Base-by-base conservation (phyloP, 2,113 vertebrate genomes). In the Laticauda colubrina region DNA sequence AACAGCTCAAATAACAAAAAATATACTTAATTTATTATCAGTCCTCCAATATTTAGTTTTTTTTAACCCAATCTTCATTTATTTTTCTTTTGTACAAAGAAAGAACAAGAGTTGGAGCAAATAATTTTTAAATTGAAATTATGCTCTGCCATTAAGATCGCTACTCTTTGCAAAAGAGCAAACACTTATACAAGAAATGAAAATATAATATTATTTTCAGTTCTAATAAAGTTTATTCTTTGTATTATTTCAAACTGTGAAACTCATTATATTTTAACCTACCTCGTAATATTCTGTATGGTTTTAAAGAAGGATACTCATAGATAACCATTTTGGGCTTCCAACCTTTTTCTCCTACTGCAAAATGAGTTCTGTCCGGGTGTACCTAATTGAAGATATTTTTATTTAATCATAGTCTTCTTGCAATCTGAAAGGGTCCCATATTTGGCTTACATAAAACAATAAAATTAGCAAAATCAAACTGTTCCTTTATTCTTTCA, bases 311-410 rank as follows among this genome's bases (percentile, higher is more conserved):
- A 89, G 99, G 98, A 93, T 98, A 99, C 75, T 98, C 97, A n/a
- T 99, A 99, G 93, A 99, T 95, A 9, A 99, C 96, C 95, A 99
- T 97, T 91, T 97, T 93, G 75, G 99, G 99, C 48, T 96, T 97
- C 92, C 90, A 92, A 93, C 99, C 99, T 94, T 99, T 99, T 96
- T 99, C 99, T 96, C 98, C 99, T 89, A 99, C 97, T 61, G 96
- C 97, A 95, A 99, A 98, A 96, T 98, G 97, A 55, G 96, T 96
- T 97, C 97, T 98, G 91, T 95, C 94, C 24, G 98, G 98, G 87
- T 99, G 98, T 86, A 97, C 97, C 99, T 99, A 95, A 14, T 97
- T 93, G 93, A 94, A 94, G 96, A 81, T 96, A 75, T 88, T 48
- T 7, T 96, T 94, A 94, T 89, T 95, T 53, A 56, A 54, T 48